A percentile compares a stretch with the other conserved stretches of the same genome.
phyloP scores from a whole-genome alignment of 2,888 invertebrate genomes.

The Tenthredo livida region DNA sequence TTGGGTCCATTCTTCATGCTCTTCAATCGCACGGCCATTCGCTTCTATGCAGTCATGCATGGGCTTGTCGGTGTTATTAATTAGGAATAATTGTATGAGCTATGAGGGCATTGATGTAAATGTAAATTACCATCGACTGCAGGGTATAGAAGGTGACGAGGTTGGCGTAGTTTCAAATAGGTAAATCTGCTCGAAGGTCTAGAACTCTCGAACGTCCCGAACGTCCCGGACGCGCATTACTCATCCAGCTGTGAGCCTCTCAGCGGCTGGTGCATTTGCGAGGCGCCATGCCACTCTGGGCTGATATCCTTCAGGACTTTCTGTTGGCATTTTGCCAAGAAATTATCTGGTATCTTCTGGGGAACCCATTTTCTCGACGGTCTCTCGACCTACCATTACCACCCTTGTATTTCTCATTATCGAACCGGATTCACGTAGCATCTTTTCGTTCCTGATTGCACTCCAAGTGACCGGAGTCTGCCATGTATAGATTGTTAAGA shows the following conservation, averaged over 20 bases:
- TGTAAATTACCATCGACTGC: conserved; percentile 63
- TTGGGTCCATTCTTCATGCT: background rate
- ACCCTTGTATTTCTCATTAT: conserved; percentile 24
- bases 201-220: conserved; percentile 19
- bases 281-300: conserved; percentile 27
- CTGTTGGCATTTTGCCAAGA: conserved; percentile 66
- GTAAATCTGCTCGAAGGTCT: conserved; percentile 42
- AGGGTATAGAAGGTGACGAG: conserved; percentile 63
- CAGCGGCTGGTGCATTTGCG: conserved; percentile 34
- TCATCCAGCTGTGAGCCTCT: conserved; percentile 47
- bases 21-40: background rate
- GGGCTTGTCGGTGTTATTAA: background rate
- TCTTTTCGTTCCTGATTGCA: conserved; percentile 13
- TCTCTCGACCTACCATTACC: conserved; percentile 19
- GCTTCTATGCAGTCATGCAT: background rate
- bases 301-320: conserved; percentile 59
- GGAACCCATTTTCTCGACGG: conserved; percentile 36
- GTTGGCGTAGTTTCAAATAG: conserved; percentile 67
- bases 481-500: background rate
- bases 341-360: conserved; percentile 64
- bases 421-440: conserved; percentile 21
- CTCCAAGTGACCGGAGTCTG: background rate
- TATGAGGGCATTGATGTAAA: conserved; percentile 59
- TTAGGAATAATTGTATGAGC: conserved; percentile 1
- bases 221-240: conserved; percentile 24